Evolutionary conservation across 2,113 vertebrate genomes (phyloP), one percentile per base, ranked within the genome.

Genomic region (Xiphophorus maculatus): DNA sequence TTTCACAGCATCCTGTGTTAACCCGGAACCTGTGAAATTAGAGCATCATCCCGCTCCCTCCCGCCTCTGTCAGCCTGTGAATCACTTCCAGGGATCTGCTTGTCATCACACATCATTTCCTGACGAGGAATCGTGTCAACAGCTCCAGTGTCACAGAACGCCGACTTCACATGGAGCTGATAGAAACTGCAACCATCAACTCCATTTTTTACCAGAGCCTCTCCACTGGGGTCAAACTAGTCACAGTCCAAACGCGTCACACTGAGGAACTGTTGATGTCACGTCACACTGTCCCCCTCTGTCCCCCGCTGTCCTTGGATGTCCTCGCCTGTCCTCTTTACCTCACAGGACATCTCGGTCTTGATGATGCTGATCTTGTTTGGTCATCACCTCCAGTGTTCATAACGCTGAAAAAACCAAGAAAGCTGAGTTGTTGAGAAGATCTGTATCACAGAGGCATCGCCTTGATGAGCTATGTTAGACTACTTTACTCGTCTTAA

Each of bases 181-280:
- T 28, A 66, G 77, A 82, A 82, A 85, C 75, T 60, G 80, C 30
- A 77, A 74, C 72, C 84, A 66, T 71, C 73, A 70, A 12, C 79
- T 75, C 64, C 27, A 77, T 83, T 84, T 77, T 79, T 77, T 37
- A 82, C 64, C 71, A 77, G 70, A 73, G 48, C 25, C 19, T 0
- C 72, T 77, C 51, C 10, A 32, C 51, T 22, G n/a, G 40, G 69
- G 29, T 22, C 65, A 67, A 78, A 64, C 35, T 62, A 68, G 71
- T 79, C 70, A 67, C 32, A 69, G 73, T 64, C 28, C 63, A 76
- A 63, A 66, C 37, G 58, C 25, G 51, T 7, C n/a, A 35, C 58
- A 6, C 14, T 1, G 61, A 44, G 66, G 63, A 79, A 60, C 58
- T 42, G 60, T 68, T 60, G 68, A 79, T 32, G 32, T 61, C 35